These are phyloP conservation scores for Alligator sinensis DNA, from an alignment of 2,113 vertebrate species.

Conservation along the genomic window DNA sequence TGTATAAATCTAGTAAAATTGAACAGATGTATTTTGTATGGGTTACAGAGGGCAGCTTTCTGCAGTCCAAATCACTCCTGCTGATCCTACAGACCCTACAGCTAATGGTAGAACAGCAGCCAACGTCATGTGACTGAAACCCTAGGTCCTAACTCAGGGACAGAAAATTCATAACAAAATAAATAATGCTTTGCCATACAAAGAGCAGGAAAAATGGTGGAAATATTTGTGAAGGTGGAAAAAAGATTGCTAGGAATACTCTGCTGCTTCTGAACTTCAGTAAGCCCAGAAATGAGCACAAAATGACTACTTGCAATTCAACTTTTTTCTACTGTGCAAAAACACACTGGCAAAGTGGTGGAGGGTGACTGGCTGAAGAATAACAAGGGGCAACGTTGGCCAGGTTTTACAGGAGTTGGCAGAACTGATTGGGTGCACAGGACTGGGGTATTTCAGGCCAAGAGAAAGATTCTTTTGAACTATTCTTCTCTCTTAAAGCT, in stretches of 20 bases:
- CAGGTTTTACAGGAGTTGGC: background rate
- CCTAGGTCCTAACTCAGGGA: background rate
- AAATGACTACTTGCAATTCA: background rate
- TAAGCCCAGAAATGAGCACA: background rate
- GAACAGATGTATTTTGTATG: constrained; percentile 9
- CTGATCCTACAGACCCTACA: background rate
- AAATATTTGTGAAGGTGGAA: background rate
- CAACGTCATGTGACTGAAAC: background rate
- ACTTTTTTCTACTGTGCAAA: background rate
- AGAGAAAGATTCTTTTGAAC: background rate
- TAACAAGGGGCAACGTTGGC: background rate
- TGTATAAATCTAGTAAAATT: constrained; percentile 1
- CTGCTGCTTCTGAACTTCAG: background rate
- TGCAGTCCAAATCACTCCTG: background rate
- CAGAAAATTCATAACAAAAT: background rate
- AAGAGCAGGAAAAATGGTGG: background rate
- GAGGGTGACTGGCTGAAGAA: background rate
- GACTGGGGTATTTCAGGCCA: background rate
- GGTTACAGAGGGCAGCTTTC: constrained; percentile 44
- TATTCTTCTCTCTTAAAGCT: background rate
- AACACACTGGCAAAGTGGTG: background rate
- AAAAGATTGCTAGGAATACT: background rate
- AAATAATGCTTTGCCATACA: too few species aligned
- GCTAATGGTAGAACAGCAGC: background rate
- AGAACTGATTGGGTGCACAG: accelerated